Base-by-base conservation (phyloP, 2,888 invertebrate species). In the Fabriciana adippe region DNA sequence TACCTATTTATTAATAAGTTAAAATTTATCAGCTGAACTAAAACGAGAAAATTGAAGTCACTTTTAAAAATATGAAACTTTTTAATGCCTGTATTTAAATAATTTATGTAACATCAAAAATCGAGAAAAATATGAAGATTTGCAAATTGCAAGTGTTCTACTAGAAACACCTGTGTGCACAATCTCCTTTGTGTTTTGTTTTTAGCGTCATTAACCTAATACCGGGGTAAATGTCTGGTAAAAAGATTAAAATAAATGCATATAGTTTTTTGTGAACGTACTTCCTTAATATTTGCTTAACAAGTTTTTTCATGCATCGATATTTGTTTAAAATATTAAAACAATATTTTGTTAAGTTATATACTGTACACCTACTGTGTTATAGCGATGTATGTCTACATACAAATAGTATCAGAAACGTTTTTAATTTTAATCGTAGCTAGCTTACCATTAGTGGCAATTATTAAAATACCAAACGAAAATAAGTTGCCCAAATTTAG, bases 151-250 rank as follows among this genome's bases (percentile, higher is more conserved):
- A 59, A 48, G n/a, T 48, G 59, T 48, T 59, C 59, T 14, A 55
- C 56, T 45, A 63, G 16, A 11, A 48, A 48, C 67, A 69, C 54
- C 45, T 70, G 70, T 70, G 64, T 47, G 61, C 21, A 67, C 61
- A 64, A 67, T 61, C 47, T 61, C 48, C 55, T 47, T 48, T 31
- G 60, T 69, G 60, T 55, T 70, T 35, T 69, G n/a, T 48, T 26
- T 60, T 41, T 57, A 48, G 59, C 59, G 48, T 62, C 68, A 56
- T 65, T 70, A 70, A 67, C 68, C 68, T 70, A 59, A 59, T 59
- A 59, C n/a, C 21, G 15, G 47, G 47, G 21, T 48, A 31, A 59
- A 48, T 48, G 26, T 59, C 26, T 48, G 26, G 48, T 31, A 31
- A 48, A 1, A 59, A 16, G 31, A 59, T 21, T 45, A 55, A n/a